Percentiles rank a stretch among this genome's conserved stretches.
Conservation (phyloP, 2,888 invertebrate genomes). For the Ceraclea dissimilis region DNA sequence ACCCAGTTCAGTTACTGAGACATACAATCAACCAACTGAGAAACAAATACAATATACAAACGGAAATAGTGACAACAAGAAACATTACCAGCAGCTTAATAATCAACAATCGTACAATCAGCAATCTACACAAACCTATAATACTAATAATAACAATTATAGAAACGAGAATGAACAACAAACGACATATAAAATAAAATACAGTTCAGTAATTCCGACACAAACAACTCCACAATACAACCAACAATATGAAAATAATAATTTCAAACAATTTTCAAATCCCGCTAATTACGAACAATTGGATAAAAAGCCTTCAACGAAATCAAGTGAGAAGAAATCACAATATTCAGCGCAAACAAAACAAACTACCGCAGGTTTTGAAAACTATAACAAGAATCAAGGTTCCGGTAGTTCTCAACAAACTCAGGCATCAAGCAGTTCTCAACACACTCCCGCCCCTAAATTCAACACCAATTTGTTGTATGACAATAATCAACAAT, state of each 20-base stretch:
- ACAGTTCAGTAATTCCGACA: slow-evolving; percentile 5
- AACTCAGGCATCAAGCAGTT: too few species aligned
- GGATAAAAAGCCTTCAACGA: slow-evolving; percentile 27
- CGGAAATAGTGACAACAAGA: slow-evolving; percentile 34
- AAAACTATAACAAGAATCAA: slow-evolving; percentile 19
- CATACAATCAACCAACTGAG: slow-evolving; percentile 28
- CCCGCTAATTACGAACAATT: slow-evolving; percentile 29
- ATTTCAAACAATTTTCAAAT: slow-evolving; percentile 28
- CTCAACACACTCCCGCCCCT: slow-evolving; percentile 21
- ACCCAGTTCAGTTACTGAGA: slow-evolving; percentile 31
- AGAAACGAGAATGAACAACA: slow-evolving; percentile 8
- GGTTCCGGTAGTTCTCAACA: background rate
- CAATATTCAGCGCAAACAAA: slow-evolving; percentile 22
- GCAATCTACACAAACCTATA: slow-evolving; percentile 17
- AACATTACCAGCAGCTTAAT: slow-evolving; percentile 18
- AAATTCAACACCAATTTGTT: slow-evolving; percentile 24
- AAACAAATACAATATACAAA: slow-evolving; percentile 26
- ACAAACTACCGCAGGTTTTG: slow-evolving; percentile 24
- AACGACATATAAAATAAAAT: slow-evolving; percentile 28
- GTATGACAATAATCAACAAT: slow-evolving; percentile 24
- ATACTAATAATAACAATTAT: slow-evolving; percentile 10
- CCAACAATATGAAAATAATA: slow-evolving; percentile 12
- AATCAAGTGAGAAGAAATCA: slow-evolving; percentile 18
- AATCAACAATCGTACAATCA: slow-evolving; percentile 19
- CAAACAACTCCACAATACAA: slow-evolving; percentile 25